Percentiles rank a stretch among this genome's conserved stretches.
phyloP scores from a whole-genome alignment of 2,888 invertebrate genomes.

The Orthosia gothica region DNA sequence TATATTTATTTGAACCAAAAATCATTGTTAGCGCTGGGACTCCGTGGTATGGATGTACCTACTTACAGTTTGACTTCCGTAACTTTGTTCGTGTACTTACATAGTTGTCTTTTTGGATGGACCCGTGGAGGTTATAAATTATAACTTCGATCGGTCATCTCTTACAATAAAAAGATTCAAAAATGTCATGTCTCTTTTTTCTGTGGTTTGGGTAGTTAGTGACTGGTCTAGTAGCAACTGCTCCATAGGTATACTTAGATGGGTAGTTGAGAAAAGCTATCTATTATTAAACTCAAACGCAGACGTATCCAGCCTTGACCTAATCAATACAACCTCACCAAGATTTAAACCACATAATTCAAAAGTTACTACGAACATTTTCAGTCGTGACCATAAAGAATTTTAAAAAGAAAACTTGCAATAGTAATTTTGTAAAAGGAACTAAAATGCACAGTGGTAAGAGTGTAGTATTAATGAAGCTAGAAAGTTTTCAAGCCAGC shows the following conservation, averaged over 20 bases:
- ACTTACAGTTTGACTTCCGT: background rate
- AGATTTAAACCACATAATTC: background rate
- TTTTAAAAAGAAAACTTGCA: constrained; percentile 35
- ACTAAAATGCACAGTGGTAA: constrained; percentile 57
- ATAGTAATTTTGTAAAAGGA: constrained; percentile 49
- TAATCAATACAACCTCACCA: constrained; percentile 25
- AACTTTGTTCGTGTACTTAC: background rate
- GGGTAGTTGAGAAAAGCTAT: background rate
- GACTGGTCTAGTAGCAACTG: background rate
- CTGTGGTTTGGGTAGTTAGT: background rate
- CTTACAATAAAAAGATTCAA: no score
- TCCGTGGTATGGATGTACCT: background rate
- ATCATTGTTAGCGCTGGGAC: no score
- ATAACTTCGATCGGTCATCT: no score
- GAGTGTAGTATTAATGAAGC: constrained; percentile 70
- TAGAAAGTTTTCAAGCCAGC: constrained; percentile 70
- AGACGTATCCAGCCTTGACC: background rate
- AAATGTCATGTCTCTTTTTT: background rate
- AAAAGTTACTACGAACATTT: background rate
- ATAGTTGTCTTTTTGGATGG: no score
- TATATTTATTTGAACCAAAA: no score
- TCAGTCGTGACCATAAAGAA: constrained; percentile 27
- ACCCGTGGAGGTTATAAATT: no score
- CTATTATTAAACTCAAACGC: constrained; percentile 13
- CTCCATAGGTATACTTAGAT: background rate